Conservation (phyloP, 2,888 invertebrate species). For the Gryllus longicercus region DNA sequence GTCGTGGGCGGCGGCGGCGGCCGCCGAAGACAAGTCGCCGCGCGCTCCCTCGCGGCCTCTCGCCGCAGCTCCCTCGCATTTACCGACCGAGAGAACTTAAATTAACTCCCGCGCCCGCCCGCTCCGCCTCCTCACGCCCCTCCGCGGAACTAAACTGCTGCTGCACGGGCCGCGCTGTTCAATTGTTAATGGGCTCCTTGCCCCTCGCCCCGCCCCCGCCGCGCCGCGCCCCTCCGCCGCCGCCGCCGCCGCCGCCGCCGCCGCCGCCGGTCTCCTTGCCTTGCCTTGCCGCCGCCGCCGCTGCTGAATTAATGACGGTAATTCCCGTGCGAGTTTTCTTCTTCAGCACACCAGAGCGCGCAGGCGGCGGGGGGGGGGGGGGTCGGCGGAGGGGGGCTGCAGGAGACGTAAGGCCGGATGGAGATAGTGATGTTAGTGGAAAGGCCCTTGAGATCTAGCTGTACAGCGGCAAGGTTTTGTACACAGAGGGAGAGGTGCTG, state of each 20-base stretch:
- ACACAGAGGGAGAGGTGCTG: no score
- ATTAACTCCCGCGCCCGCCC: background rate
- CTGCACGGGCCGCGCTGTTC: conserved; percentile 27
- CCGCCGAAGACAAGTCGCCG: background rate
- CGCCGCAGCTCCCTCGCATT: conserved; percentile 1
- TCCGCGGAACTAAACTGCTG: conserved; percentile 17
- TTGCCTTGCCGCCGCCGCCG: conserved; percentile 27
- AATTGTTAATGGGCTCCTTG: conserved; percentile 34
- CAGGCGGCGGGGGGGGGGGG: no score
- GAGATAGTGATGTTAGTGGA: background rate
- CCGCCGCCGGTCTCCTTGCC: conserved; percentile 22
- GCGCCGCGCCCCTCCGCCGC: background rate
- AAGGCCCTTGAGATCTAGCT: no score
- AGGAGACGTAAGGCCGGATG: background rate
- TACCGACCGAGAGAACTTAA: conserved; percentile 7
- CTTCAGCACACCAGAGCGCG: conserved; percentile 29
- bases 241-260: no score
- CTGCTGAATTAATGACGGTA: conserved; percentile 37
- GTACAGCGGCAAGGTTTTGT: no score
- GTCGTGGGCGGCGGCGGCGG: background rate
- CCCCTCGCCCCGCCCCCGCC: conserved; percentile 23
- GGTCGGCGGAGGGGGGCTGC: background rate
- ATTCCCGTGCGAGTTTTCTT: conserved; percentile 36
- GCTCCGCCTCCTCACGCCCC: background rate
- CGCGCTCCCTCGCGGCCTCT: background rate